Evolutionary conservation across 2,797 vertebrate genomes (phyloP), one percentile per base, ranked within the genome.

Genomic region (Gobio occitaniae): DNA sequence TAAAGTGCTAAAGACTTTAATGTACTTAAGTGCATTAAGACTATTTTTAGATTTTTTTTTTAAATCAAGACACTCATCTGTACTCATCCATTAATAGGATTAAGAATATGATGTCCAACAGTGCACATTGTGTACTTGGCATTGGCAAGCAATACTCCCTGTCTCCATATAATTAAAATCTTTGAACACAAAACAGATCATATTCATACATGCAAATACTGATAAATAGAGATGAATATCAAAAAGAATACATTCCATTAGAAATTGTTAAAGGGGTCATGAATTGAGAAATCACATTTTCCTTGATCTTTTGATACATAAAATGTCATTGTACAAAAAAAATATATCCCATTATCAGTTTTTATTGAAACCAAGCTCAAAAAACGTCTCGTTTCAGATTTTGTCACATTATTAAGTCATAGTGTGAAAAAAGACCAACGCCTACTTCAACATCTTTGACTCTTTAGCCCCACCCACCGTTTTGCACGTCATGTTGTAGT

Each of bases 41-140:
- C 86, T 89, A 87, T 88, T 87, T 89, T 88, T 86, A 87, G 79
- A 75, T 82, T 77, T 56, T 74, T 25, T 25, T n/a, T 78, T 83
- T 87, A 84, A 86, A 91, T 89, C 54, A 89, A 85, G 82, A 72
- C 11, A 47, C 66, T 83, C 36, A 21, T 81, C 52, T 65, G 44
- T 72, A 72, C 80, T 88, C 80, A 86, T 87, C 12, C 86, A 83
- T 78, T 82, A 88, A 89, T 50, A 84, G 88, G 77, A 87, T 90
- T 89, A 89, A 78, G 83, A 87, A 56, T 36, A 83, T 5, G 84
- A 78, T 70, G 84, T 86, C 17, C 75, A 86, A 76, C 80, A 85
- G 68, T 84, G 52, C n/a, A 12, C 38, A 83, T n/a, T 61, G 32
- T 52, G 63, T 54, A 32, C 65, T 38, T 83, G 77, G 79, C 81